phyloP scores from a whole-genome alignment of 2,888 invertebrate genomes.

The Zaprionus obscuricornis region DNA sequence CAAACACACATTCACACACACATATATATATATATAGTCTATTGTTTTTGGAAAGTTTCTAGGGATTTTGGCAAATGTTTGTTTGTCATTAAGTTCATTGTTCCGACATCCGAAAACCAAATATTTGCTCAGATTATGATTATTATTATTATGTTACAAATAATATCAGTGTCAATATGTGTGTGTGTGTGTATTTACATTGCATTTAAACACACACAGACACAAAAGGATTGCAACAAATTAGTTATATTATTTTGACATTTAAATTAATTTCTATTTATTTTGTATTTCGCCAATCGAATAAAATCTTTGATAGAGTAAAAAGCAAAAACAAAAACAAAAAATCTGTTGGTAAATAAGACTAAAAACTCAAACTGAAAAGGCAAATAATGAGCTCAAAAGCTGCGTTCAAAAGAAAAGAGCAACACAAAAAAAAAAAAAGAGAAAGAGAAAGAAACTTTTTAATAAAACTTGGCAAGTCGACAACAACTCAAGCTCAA shows the following conservation, averaged over 20 bases:
- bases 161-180: too few relatives aligned
- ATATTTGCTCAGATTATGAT: too few relatives aligned
- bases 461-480: slow-evolving; percentile 12
- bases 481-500: not conserved
- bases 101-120: too few relatives aligned
- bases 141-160: too few relatives aligned
- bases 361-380: too few relatives aligned
- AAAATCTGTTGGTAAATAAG: too few relatives aligned
- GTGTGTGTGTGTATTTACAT: too few relatives aligned
- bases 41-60: too few relatives aligned
- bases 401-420: slow-evolving; percentile 5
- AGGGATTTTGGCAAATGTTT: slow-evolving; percentile 4
- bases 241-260: not conserved
- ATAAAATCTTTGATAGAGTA: too few relatives aligned
- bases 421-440: not conserved
- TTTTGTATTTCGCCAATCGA: too few relatives aligned
- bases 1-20: slow-evolving; percentile 19
- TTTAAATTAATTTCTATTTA: not conserved
- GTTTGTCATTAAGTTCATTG: slow-evolving; percentile 26
- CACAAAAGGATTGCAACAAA: not conserved
- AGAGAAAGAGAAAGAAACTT: slow-evolving; percentile 5
- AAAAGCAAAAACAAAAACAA: too few relatives aligned
- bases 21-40: slow-evolving; percentile 15
- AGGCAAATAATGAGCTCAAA: slow-evolving; percentile 44
- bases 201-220: too few relatives aligned